phyloP scores from a whole-genome alignment of 2,888 invertebrate genomes.

The Chrysomela aeneicollis region DNA sequence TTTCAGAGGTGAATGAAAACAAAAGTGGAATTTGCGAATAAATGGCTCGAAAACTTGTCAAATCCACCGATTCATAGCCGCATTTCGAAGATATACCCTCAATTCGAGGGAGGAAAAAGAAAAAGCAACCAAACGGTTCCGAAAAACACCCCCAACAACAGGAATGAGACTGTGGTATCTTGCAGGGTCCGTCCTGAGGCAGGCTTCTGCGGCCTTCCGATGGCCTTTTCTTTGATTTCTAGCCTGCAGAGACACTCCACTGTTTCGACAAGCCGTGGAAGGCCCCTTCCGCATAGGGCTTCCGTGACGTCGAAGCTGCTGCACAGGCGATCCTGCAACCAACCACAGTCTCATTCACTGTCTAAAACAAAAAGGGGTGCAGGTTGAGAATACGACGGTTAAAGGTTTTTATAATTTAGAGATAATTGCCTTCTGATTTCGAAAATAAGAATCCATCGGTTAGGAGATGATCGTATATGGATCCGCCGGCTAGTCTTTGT shows the following conservation, averaged over 20 bases:
- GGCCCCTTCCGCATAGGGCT: constrained; percentile 58
- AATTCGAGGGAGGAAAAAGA: constrained; percentile 63
- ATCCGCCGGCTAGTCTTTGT: too few relatives aligned
- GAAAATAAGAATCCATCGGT: too few relatives aligned
- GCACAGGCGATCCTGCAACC: constrained; percentile 68
- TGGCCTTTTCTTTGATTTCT: constrained; percentile 40
- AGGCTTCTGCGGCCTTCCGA: constrained; percentile 42
- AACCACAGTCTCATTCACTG: constrained; percentile 63
- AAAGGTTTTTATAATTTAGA: too few relatives aligned
- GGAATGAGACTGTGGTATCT: constrained; percentile 65
- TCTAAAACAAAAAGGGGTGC: constrained; percentile 24
- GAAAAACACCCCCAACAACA: constrained; percentile 61
- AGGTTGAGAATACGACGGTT: neutral
- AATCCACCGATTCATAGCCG: neutral
- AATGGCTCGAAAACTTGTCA: too few relatives aligned
- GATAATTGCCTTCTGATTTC: too few relatives aligned
- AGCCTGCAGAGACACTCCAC: constrained; percentile 55
- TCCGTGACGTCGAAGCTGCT: constrained; percentile 66
- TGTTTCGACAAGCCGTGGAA: constrained; percentile 58
- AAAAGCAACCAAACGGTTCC: constrained; percentile 62
- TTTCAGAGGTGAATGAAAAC: too few relatives aligned
- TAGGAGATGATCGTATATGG: too few relatives aligned
- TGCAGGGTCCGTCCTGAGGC: constrained; percentile 43
- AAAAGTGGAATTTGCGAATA: too few relatives aligned
- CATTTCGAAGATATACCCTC: constrained; percentile 32